These are phyloP conservation scores for Corella eumyota DNA, from an alignment of 23 tunicate genomes.

Conservation along the genomic window DNA sequence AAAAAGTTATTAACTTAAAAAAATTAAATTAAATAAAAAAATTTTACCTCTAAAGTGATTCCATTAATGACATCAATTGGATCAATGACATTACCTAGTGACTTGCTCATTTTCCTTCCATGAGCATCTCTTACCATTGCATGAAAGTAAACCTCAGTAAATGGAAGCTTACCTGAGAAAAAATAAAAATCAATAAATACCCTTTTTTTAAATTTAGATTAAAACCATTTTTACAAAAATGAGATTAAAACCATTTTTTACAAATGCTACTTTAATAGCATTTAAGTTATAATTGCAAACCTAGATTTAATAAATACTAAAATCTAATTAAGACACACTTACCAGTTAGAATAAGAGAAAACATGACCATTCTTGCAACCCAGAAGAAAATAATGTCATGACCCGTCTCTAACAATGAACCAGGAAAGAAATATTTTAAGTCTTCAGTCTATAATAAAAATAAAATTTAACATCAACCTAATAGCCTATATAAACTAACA, in stretches of 20 bases:
- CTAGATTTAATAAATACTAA: too few species aligned
- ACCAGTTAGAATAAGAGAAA: slow-evolving; percentile 70
- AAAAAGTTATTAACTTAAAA: too few species aligned
- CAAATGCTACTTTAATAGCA: too few species aligned
- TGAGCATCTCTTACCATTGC: slow-evolving; percentile 99
- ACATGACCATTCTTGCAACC: slow-evolving; percentile 99
- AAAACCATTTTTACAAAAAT: too few species aligned
- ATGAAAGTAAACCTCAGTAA: slow-evolving; percentile 84
- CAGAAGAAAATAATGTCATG: slow-evolving; percentile 97
- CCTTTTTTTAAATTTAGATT: too few species aligned
- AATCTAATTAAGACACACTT: too few species aligned
- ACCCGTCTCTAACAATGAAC: slow-evolving; percentile 85
- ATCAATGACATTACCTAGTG: slow-evolving; percentile 97
- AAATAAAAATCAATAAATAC: too few species aligned
- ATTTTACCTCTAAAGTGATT: slow-evolving; percentile 61
- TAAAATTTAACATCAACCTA: too few species aligned
- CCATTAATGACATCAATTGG: slow-evolving; percentile 89
- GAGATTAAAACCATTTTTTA: too few species aligned
- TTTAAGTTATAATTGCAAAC: too few species aligned
- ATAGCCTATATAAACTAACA: neutral
- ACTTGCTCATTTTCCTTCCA: slow-evolving; percentile 96
- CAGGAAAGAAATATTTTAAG: slow-evolving; percentile 70
- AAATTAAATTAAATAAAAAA: too few species aligned
- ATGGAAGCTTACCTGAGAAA: slow-evolving; percentile 68
- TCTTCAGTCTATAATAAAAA: slow-evolving; percentile 44